phyloP scores from a whole-genome alignment of 2,113 vertebrate genomes.

The Poeciliopsis retropinna region DNA sequence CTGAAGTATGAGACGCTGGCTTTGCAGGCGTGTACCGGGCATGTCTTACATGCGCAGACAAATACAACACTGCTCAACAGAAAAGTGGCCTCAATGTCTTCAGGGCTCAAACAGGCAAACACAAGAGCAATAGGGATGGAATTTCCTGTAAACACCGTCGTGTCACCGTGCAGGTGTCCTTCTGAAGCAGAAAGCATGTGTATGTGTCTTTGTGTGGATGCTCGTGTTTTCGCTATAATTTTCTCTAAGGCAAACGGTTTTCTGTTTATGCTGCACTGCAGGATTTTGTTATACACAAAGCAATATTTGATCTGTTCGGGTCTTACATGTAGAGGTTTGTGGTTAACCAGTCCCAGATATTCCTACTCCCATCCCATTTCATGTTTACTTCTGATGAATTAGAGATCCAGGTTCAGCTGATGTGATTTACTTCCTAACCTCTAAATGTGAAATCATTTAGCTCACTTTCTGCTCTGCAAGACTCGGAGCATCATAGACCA shows the following conservation, averaged over 20 bases:
- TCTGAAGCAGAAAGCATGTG: constrained; percentile 7
- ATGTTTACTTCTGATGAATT: constrained; percentile 52
- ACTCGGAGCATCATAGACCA: constrained; percentile 9
- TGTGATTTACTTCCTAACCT: constrained; percentile 52
- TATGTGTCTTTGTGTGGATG: constrained; percentile 21
- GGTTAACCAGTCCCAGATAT: constrained; percentile 47
- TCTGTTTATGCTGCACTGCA: not conserved
- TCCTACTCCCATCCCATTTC: constrained; percentile 30
- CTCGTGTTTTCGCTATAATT: constrained; percentile 19
- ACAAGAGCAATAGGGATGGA: constrained; percentile 55
- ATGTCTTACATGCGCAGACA: constrained; percentile 75
- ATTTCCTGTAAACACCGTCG: constrained; percentile 71
- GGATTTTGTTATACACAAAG: constrained; percentile 4
- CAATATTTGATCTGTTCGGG: constrained; percentile 10
- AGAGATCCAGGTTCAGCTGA: constrained; percentile 20
- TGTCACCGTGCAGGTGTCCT: constrained; percentile 56
- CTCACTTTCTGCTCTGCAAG: constrained; percentile 28
- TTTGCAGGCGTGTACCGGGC: constrained; percentile 59
- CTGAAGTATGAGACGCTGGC: constrained; percentile 63
- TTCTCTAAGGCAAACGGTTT: not conserved
- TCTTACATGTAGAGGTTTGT: constrained; percentile 38
- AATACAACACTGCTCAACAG: constrained; percentile 51
- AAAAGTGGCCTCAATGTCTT: constrained; percentile 64
- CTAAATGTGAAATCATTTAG: constrained; percentile 60
- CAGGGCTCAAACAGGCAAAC: constrained; percentile 63